Evolutionary conservation across 2,888 invertebrate genomes (phyloP).

Genomic region (Lasiommata megera): DNA sequence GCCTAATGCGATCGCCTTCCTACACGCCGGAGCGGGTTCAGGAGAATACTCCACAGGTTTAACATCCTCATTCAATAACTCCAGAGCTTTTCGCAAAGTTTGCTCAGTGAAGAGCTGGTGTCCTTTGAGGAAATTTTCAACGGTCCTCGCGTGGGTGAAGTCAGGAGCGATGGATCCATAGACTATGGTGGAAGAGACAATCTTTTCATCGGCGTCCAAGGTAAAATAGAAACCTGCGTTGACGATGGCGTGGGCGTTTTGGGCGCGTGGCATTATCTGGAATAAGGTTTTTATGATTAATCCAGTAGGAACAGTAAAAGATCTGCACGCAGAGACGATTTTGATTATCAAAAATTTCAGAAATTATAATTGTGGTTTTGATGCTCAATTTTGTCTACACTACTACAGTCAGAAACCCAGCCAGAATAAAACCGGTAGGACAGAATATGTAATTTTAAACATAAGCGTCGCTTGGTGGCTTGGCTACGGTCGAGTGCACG

Average conservation of each 20-base stretch:
- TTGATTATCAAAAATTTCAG: too few species aligned
- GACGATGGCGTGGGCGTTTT: constrained; percentile 89
- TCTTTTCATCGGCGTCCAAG: constrained; percentile 61
- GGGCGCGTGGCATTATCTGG: constrained; percentile 88
- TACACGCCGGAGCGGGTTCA: constrained; percentile 85
- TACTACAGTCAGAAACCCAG: too few species aligned
- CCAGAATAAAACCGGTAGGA: too few species aligned
- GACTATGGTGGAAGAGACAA: constrained; percentile 80
- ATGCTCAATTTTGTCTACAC: too few species aligned
- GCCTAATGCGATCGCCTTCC: constrained; percentile 86
- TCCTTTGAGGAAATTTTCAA: constrained; percentile 75
- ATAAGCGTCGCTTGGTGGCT: too few species aligned
- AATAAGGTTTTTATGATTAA: constrained; percentile 33
- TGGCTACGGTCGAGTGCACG: too few species aligned
- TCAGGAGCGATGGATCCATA: constrained; percentile 83
- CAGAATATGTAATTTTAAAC: too few species aligned
- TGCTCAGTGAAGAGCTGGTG: constrained; percentile 62
- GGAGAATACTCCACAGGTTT: constrained; percentile 83
- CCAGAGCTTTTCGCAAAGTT: constrained; percentile 73
- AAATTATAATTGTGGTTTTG: too few species aligned
- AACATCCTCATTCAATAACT: constrained; percentile 81
- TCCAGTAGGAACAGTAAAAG: too few species aligned
- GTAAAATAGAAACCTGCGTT: constrained; percentile 88
- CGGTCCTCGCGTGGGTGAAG: constrained; percentile 79
- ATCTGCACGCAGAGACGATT: too few species aligned